Percentiles rank a stretch among this genome's conserved stretches.
Evolutionary conservation across 2,888 invertebrate species (phyloP).

Genomic region (Xestia rhomboidea): DNA sequence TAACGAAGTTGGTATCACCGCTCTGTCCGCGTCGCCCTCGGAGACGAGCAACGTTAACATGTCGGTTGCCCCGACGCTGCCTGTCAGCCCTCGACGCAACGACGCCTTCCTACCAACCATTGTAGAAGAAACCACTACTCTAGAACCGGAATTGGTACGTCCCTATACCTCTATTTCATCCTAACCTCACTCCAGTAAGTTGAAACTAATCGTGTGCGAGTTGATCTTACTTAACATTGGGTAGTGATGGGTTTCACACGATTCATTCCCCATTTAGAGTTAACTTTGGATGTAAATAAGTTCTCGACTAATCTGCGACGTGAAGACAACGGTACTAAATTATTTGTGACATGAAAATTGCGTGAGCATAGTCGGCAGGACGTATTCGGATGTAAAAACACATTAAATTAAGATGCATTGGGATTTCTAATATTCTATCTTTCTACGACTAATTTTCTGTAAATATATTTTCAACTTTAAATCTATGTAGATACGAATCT

Average conservation of each 20-base stretch:
- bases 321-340: constrained; percentile 76
- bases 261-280: constrained; percentile 77
- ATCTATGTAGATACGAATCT: constrained; percentile 56
- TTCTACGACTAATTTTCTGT: constrained; percentile 49
- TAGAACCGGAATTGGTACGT: constrained; percentile 85
- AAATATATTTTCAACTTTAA: constrained; percentile 36
- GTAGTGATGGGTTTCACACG: constrained; percentile 73
- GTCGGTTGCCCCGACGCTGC: constrained; percentile 70
- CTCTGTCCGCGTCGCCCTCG: constrained; percentile 82
- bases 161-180: background rate
- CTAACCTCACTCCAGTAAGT: constrained; percentile 62
- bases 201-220: constrained; percentile 75
- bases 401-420: constrained; percentile 19
- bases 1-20: constrained; percentile 85
- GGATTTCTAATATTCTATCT: constrained; percentile 38
- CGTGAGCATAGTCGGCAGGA: constrained; percentile 1
- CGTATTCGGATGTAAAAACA: constrained; percentile 31
- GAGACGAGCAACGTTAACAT: constrained; percentile 79
- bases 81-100: constrained; percentile 74
- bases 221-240: constrained; percentile 80
- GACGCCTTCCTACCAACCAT: constrained; percentile 75
- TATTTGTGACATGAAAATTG: background rate
- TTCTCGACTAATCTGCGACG: constrained; percentile 81
- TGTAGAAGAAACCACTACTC: constrained; percentile 77
- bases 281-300: constrained; percentile 77